Base-by-base conservation (phyloP, 2,113 vertebrate genomes). In the Romanogobio albipinnatus region DNA sequence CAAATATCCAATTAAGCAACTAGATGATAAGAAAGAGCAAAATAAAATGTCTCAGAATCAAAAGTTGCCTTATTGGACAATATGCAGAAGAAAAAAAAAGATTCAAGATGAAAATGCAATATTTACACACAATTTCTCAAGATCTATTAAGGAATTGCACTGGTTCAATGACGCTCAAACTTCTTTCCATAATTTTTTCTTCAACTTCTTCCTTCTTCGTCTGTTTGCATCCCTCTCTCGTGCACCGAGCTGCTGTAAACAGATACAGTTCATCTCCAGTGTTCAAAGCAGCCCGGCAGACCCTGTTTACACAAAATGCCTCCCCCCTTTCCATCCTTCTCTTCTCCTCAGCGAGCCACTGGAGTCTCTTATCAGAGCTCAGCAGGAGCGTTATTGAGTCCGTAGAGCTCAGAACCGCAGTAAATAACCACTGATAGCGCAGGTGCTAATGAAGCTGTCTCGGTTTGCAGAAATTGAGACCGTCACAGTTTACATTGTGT, bases 351-450 rank as follows among this genome's bases (percentile, higher is more conserved):
- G 45, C 64, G 39, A 79, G 68, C 82, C 68, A 26, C 51, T 14
- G 76, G 68, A 86, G 39, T 56, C 79, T 86, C 92, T 94, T 95
- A 95, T 95, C 94, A 89, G 88, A 77, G 58, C 70, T 82, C 81
- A 83, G 85, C 94, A 95, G 94, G 83, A 91, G 86, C 86, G 73
- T 86, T 9, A 61, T 75, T 90, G 90, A 91, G 87, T 84, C 70
- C 89, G 76, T 76, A 24, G 81, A 84, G 84, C 85, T 89, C 86
- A 86, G 84, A 78, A 26, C 39, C 85, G 85, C 86, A 84, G 87
- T 86, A 91, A 92, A 91, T 89, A 92, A 88, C 45, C 61, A n/a
- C 68, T 19, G 26, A 62, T 79, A 84, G 70, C 58, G 26, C 39
- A 70, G 26, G 64, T 87, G 59, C 88, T 89, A 90, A 88, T 84